These are phyloP conservation scores for Pagrus major DNA, from an alignment of 2,113 vertebrate species.

Conservation along the genomic window DNA sequence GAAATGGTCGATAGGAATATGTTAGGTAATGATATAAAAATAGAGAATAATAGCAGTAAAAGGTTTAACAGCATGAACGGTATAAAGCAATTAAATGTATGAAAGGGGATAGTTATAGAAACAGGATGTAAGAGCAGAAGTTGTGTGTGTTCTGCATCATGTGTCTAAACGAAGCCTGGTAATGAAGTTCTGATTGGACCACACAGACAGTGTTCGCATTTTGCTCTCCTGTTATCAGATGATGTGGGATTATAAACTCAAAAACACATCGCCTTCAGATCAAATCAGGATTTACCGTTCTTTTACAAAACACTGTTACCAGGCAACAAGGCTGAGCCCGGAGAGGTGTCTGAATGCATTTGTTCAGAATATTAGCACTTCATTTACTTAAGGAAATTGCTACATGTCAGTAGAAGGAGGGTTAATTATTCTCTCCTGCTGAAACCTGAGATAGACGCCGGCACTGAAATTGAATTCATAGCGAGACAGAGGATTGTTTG, in stretches of 20 bases:
- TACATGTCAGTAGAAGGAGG: constrained; percentile 50
- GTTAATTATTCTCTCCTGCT: constrained; percentile 63
- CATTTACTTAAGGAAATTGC: constrained; percentile 72
- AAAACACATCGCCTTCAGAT: constrained; percentile 19
- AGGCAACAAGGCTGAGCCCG: constrained; percentile 59
- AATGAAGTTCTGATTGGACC: too few species aligned
- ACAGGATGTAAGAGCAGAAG: too few species aligned
- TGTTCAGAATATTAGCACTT: constrained; percentile 61
- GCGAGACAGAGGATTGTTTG: constrained; percentile 46
- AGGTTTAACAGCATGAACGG: too few species aligned
- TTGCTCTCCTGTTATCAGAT: constrained; percentile 1
- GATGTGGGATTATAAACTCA: constrained; percentile 44
- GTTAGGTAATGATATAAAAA: too few species aligned
- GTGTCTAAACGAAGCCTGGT: too few species aligned
- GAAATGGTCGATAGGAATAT: too few species aligned
- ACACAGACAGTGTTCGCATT: background rate
- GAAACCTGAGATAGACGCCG: constrained; percentile 27
- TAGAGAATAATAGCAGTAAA: too few species aligned
- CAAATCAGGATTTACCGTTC: constrained; percentile 42
- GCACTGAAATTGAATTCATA: constrained; percentile 46
- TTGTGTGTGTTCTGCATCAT: too few species aligned
- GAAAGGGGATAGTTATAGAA: too few species aligned
- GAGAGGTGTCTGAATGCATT: constrained; percentile 52
- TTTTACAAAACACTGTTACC: constrained; percentile 61
- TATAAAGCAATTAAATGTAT: too few species aligned